A percentile compares a stretch with the other conserved stretches of the same genome.
These are phyloP conservation scores for Eurystomus glaucurus DNA, from an alignment of 2,797 vertebrate genomes.

Conservation along the genomic window DNA sequence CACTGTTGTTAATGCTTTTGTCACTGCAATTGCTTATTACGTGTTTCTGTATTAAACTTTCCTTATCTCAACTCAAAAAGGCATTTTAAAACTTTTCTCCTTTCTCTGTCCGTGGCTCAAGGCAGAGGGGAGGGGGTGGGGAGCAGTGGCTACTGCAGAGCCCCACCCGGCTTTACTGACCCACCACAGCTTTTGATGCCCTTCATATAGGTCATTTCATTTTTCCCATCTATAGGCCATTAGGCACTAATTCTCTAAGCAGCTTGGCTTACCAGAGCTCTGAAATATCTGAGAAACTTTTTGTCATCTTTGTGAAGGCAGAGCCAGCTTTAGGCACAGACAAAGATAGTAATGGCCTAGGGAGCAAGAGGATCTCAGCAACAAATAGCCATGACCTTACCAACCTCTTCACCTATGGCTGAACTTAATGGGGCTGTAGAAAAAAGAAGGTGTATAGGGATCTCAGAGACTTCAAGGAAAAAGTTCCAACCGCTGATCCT, in stretches of 20 bases:
- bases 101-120: no score
- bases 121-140: no score
- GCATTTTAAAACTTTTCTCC: no score
- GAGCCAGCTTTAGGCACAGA: neutral
- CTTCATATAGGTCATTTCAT: accelerated
- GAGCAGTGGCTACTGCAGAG: no score
- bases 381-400: neutral
- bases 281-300: neutral
- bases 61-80: no score
- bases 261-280: neutral
- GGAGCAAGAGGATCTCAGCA: neutral
- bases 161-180: no score
- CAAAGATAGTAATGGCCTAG: neutral
- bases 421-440: neutral
- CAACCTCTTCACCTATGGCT: neutral
- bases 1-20: no score
- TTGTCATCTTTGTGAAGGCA: neutral
- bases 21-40: no score
- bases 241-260: neutral
- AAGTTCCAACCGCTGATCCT: neutral
- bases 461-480: neutral
- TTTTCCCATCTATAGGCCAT: neutral
- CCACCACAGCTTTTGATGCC: neutral
- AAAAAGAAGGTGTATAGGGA: neutral
- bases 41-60: no score